Evolutionary conservation across 2,113 vertebrate species (phyloP).

Genomic region (Oryzias curvinotus): DNA sequence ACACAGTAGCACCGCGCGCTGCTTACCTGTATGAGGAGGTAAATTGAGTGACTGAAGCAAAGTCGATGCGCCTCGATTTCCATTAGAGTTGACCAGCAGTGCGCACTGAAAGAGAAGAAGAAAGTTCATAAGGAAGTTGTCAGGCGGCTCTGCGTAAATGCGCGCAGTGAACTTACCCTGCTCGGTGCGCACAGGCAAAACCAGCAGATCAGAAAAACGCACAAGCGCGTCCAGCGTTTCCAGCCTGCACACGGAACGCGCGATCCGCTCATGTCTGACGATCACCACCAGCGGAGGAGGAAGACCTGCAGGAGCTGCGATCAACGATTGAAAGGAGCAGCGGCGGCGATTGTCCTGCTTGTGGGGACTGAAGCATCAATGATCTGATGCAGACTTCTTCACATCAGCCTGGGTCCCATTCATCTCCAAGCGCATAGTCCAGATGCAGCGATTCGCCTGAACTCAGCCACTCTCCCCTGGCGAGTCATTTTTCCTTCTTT

Average conservation of each 20-base stretch:
- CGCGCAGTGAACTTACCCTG: conserved; percentile 58
- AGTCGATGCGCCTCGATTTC: conserved; percentile 26
- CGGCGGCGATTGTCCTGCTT: conserved; percentile 9
- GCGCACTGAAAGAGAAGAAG: conserved; percentile 36
- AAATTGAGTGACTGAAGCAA: conserved; percentile 66
- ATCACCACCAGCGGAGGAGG: conserved; percentile 19
- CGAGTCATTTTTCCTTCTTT: conserved; percentile 50
- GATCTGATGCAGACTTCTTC: conserved; percentile 24
- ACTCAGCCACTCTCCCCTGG: conserved; percentile 39
- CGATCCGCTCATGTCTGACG: conserved; percentile 48
- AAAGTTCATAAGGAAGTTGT: background rate
- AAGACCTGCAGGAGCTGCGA: background rate
- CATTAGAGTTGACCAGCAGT: conserved; percentile 18
- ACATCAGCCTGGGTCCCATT: conserved; percentile 40
- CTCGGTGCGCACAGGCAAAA: conserved; percentile 42
- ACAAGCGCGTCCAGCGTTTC: conserved; percentile 15
- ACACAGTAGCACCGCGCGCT: background rate
- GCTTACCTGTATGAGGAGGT: conserved; percentile 69
- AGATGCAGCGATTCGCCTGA: conserved; percentile 31
- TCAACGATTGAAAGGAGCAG: background rate
- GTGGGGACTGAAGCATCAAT: conserved; percentile 54
- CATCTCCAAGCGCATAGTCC: conserved; percentile 42
- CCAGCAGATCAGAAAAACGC: conserved; percentile 35
- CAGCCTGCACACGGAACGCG: conserved; percentile 19
- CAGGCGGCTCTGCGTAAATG: conserved; percentile 17